These are phyloP conservation scores for Anneissia japonica DNA, from an alignment of 35 echinoderm and acorn worm genomes.

Conservation along the genomic window DNA sequence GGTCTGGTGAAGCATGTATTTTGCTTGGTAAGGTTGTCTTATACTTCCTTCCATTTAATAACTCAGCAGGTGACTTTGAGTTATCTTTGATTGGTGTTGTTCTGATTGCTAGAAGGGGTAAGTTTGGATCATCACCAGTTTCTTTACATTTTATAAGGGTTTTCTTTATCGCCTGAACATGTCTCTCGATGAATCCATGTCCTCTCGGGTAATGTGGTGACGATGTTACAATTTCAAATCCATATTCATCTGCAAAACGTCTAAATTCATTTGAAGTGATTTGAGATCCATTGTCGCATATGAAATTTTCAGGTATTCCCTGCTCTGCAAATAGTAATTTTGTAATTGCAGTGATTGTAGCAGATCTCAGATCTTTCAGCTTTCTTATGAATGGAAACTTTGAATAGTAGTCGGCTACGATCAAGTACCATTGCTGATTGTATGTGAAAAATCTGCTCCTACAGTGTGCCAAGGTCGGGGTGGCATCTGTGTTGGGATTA, in stretches of 20 bases:
- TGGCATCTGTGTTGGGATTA: background rate
- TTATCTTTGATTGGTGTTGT: constrained; percentile 25
- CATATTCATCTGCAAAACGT: constrained; percentile 23
- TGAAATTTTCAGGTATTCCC: constrained; percentile 6
- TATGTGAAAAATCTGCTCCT: background rate
- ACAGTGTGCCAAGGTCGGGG: background rate
- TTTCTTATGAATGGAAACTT: constrained; percentile 6
- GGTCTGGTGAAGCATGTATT: constrained; percentile 10
- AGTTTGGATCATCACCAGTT: constrained; percentile 20
- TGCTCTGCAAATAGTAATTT: constrained; percentile 18
- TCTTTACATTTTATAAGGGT: constrained; percentile 35
- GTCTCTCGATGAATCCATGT: constrained; percentile 36
- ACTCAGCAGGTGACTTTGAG: constrained; percentile 26
- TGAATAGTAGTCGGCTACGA: background rate
- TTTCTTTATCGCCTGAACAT: constrained; percentile 34
- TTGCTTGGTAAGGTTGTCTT: constrained; percentile 21
- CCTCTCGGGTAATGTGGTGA: constrained; percentile 37
- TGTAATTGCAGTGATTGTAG: constrained; percentile 1
- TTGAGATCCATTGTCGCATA: constrained; percentile 24
- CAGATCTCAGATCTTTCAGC: background rate
- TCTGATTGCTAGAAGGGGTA: constrained; percentile 19
- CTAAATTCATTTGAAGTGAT: constrained; percentile 23
- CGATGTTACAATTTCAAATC: constrained; percentile 18
- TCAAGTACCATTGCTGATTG: background rate
- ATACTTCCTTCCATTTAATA: constrained; percentile 24